These are phyloP conservation scores for Babyrousa celebensis DNA, from an alignment of 2,797 vertebrate genomes.

Conservation along the genomic window DNA sequence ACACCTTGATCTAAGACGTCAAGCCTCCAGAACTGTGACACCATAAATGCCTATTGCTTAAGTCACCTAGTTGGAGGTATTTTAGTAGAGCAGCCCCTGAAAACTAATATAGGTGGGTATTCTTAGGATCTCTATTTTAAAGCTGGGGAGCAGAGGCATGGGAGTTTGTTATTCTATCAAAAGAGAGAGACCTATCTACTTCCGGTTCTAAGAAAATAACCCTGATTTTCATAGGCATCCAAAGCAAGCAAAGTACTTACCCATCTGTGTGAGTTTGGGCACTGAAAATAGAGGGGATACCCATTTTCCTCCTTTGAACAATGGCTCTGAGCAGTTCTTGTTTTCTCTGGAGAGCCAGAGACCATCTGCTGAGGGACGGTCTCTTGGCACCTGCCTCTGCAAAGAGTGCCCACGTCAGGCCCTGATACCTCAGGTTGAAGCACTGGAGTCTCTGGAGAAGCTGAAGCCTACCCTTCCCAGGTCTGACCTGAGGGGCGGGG, in stretches of 20 bases:
- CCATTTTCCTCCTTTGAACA: neutral
- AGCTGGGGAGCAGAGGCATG: neutral
- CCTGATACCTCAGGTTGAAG: neutral
- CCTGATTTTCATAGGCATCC: neutral
- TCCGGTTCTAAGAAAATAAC: conserved; percentile 23
- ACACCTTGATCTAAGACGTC: neutral
- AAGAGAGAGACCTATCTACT: neutral
- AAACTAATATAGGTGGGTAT: neutral
- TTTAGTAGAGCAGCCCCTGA: neutral
- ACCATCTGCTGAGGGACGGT: neutral
- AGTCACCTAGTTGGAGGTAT: neutral
- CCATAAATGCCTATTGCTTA: neutral
- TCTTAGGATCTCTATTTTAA: neutral
- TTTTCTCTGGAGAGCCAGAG: neutral
- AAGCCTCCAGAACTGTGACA: neutral
- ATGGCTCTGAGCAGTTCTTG: neutral
- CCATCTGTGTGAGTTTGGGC: neutral
- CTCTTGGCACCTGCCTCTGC: neutral
- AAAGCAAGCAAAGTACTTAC: neutral
- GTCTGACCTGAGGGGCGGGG: neutral
- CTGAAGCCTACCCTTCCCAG: neutral
- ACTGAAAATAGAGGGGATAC: neutral
- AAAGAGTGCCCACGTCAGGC: too few relatives aligned
- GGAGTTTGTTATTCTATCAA: neutral
- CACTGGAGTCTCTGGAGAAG: neutral